Conservation (phyloP, 2,888 invertebrate genomes). For the Tetranychus truncatus region DNA sequence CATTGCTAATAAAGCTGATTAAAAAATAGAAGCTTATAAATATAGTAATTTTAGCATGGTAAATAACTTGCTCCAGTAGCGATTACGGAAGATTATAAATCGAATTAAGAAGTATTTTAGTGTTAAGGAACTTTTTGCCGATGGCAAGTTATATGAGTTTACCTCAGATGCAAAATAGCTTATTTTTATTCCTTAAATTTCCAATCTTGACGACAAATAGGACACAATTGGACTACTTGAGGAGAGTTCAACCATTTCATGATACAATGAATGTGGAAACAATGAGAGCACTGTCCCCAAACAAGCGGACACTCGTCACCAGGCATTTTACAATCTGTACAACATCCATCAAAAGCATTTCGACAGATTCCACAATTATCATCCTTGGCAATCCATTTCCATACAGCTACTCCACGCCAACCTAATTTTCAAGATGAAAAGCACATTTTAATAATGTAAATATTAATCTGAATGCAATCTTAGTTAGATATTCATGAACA, state of each 20-base stretch:
- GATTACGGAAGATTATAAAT: too few species aligned
- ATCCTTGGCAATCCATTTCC: slow-evolving; percentile 98
- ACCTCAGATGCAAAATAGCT: not conserved
- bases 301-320: slow-evolving; percentile 96
- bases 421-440: slow-evolving; percentile 4
- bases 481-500: not conserved
- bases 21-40: too few species aligned
- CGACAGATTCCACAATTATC: slow-evolving; percentile 98
- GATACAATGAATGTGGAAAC: slow-evolving; percentile 99
- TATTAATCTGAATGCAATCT: not conserved
- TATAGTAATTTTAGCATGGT: too few species aligned
- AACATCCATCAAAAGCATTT: slow-evolving; percentile 95
- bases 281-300: slow-evolving; percentile 96
- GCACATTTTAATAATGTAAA: not conserved
- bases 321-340: slow-evolving; percentile 88
- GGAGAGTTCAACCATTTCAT: slow-evolving; percentile 92
- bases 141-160: too few species aligned
- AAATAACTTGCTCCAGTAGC: too few species aligned
- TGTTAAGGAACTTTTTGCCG: too few species aligned
- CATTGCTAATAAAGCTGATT: too few species aligned
- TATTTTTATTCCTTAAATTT: slow-evolving; percentile 11
- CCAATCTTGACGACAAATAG: slow-evolving; percentile 98
- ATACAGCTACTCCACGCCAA: slow-evolving; percentile 88
- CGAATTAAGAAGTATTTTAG: too few species aligned
- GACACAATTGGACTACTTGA: slow-evolving; percentile 38